Conservation (phyloP, 35 echinoderm and acorn worm species). For the Eucidaris tribuloides region DNA sequence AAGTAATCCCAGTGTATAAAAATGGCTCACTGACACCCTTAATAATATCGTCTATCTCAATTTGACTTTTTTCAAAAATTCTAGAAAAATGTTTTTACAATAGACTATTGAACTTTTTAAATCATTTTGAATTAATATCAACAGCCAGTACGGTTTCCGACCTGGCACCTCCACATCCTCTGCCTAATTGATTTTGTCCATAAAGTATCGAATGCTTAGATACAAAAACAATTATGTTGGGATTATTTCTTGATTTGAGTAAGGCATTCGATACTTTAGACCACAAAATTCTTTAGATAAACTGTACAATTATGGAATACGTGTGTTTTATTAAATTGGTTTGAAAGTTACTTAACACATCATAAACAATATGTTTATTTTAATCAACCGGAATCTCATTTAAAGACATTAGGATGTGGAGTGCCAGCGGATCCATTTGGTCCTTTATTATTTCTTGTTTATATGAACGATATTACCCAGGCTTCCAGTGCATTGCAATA, state of each 20-base stretch:
- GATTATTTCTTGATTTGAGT: not conserved
- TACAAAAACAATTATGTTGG: not conserved
- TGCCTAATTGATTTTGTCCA: not conserved
- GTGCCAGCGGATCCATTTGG: not conserved
- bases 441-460: not conserved
- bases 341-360: not conserved
- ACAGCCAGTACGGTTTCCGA: not conserved
- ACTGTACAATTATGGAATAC: not conserved
- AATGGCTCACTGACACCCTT: not conserved
- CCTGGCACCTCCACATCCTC: slow-evolving; percentile 1
- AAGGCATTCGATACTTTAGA: not conserved
- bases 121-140: not conserved
- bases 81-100: not conserved
- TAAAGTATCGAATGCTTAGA: not conserved
- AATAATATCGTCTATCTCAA: not conserved
- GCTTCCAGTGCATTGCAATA: too few species aligned
- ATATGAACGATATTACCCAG: not conserved
- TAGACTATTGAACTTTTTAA: not conserved
- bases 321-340: not conserved
- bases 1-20: not conserved
- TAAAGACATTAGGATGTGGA: not conserved
- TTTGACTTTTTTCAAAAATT: not conserved
- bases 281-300: not conserved
- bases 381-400: not conserved
- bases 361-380: not conserved